Evolutionary conservation across 2,888 invertebrate species (phyloP).

Genomic region (Drosophila cognata): DNA sequence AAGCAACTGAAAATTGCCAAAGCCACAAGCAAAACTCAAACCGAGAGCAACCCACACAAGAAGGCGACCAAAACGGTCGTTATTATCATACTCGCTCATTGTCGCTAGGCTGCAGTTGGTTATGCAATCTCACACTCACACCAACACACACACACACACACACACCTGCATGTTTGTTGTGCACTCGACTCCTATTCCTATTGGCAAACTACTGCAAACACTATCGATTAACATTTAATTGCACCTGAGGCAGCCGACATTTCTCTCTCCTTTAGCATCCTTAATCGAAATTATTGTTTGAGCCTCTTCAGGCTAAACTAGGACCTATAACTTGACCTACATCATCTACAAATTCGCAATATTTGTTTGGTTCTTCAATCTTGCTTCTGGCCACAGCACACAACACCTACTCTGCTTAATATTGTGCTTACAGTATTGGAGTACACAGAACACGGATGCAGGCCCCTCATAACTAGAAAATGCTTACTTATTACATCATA

Average conservation of each 20-base stretch:
- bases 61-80: conserved; percentile 25
- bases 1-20: conserved; percentile 14
- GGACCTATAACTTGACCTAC: neutral
- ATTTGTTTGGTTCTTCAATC: conserved; percentile 38
- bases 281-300: conserved; percentile 68
- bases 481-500: neutral
- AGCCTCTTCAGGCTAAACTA: conserved; percentile 38
- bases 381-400: conserved; percentile 31
- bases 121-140: conserved; percentile 32
- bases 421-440: neutral
- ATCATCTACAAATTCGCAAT: conserved; percentile 17
- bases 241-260: conserved; percentile 55
- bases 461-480: neutral
- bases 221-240: conserved; percentile 79
- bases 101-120: conserved; percentile 33
- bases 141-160: conserved; percentile 6
- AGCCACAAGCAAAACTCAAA: conserved; percentile 26
- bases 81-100: conserved; percentile 14
- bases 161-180: conserved; percentile 9
- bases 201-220: conserved; percentile 42
- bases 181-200: conserved; percentile 18
- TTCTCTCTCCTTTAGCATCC: conserved; percentile 36
- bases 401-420: neutral
- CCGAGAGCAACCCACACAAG: conserved; percentile 21
- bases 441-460: conserved; percentile 10